phyloP scores from a whole-genome alignment of 2,113 vertebrate genomes.

The Pseudolaguvia tuberculata region DNA sequence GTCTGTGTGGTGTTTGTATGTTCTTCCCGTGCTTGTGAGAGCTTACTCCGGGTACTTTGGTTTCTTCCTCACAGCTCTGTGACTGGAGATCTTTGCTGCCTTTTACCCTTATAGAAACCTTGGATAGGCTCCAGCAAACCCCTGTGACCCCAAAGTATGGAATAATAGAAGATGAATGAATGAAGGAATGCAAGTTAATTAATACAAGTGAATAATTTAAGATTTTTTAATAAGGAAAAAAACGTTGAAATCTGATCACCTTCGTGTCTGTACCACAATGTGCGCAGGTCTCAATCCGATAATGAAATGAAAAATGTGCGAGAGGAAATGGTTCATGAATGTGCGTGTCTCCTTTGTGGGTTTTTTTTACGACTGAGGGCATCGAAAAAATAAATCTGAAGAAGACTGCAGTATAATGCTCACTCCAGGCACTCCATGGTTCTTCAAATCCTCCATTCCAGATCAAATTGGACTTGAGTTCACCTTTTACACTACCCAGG shows the following conservation, averaged over 20 bases:
- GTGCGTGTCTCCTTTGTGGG: not conserved
- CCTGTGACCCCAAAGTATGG: too few species aligned
- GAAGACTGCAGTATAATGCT: not conserved
- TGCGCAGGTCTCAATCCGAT: not conserved
- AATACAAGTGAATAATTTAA: too few species aligned
- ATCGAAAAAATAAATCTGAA: not conserved
- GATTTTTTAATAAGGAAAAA: not conserved
- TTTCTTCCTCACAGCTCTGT: too few species aligned
- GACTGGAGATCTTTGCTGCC: too few species aligned
- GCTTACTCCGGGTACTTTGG: too few species aligned
- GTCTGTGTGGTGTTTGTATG: too few species aligned
- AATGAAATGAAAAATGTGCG: not conserved
- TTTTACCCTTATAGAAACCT: too few species aligned
- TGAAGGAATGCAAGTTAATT: too few species aligned
- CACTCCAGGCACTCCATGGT: not conserved
- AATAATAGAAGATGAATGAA: too few species aligned
- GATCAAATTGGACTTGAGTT: conserved; percentile 8
- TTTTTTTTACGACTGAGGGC: conserved; percentile 26
- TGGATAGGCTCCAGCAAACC: too few species aligned
- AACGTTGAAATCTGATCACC: too few species aligned
- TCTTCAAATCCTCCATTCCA: conserved; percentile 15
- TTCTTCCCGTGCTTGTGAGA: too few species aligned
- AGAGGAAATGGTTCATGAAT: not conserved
- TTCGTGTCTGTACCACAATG: not conserved
- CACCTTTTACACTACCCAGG: not conserved